These are phyloP conservation scores for Pycnonotus jocosus DNA, from an alignment of 2,113 vertebrate genomes.

Conservation along the genomic window DNA sequence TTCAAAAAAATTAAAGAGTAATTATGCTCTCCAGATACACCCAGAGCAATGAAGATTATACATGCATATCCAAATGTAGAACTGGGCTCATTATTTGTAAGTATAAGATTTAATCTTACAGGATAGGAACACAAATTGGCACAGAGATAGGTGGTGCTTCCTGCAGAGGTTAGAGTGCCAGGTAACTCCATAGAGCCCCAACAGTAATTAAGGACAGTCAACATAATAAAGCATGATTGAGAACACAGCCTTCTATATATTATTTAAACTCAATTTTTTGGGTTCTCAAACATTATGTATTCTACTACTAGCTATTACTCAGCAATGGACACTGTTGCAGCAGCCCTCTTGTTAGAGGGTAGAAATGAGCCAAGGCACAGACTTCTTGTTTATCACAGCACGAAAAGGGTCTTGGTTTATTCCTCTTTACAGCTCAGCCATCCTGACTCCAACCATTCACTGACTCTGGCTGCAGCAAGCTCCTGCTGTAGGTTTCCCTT, in stretches of 20 bases:
- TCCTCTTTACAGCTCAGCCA: background rate
- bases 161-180: constrained; percentile 13
- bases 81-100: background rate
- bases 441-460: background rate
- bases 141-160: background rate
- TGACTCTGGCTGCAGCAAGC: background rate
- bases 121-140: background rate
- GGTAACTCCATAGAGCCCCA: background rate
- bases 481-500: background rate
- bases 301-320: background rate
- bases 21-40: background rate
- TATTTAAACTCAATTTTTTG: background rate
- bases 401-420: background rate
- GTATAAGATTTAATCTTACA: background rate
- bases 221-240: background rate
- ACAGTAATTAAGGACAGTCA: constrained; percentile 25
- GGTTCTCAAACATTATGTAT: background rate
- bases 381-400: background rate
- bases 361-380: background rate
- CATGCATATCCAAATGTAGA: background rate
- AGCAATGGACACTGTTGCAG: background rate
- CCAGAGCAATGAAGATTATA: background rate
- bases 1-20: background rate
- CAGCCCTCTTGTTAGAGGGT: background rate
- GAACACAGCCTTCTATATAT: background rate